Evolutionary conservation across 2,797 vertebrate genomes (phyloP).

Genomic region (Sciaenops ocellatus): DNA sequence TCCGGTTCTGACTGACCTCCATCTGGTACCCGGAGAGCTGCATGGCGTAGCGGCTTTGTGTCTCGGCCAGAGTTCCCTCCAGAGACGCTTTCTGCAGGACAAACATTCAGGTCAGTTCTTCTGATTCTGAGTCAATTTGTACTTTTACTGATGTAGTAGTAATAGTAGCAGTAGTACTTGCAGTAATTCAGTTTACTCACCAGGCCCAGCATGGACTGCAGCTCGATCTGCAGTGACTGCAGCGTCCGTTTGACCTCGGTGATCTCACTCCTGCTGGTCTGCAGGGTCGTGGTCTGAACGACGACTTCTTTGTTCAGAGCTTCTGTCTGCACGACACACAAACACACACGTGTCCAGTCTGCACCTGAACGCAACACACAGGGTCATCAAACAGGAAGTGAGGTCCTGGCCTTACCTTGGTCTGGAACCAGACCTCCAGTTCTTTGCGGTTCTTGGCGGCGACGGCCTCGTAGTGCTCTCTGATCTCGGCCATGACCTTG

Average conservation of each 20-base stretch:
- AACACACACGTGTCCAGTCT: conserved; percentile 54
- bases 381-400: conserved; percentile 17
- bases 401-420: conserved; percentile 68
- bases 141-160: too few species aligned
- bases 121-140: too few species aligned
- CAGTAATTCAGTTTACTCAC: conserved; percentile 71
- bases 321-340: conserved; percentile 72
- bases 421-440: conserved; percentile 65
- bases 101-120: background rate
- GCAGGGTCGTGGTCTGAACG: conserved; percentile 55
- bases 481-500: conserved; percentile 86
- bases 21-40: conserved; percentile 62
- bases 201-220: conserved; percentile 85
- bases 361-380: conserved; percentile 45
- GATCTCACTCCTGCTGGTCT: conserved; percentile 69
- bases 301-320: conserved; percentile 68
- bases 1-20: conserved; percentile 60
- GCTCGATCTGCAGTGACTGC: conserved; percentile 90
- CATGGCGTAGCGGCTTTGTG: conserved; percentile 52
- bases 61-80: conserved; percentile 70
- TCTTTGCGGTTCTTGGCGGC: conserved; percentile 88
- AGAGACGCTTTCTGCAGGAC: conserved; percentile 75
- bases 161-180: too few species aligned
- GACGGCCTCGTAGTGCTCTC: conserved; percentile 88
- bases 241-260: conserved; percentile 71